Conservation (phyloP, 2,113 vertebrate genomes). For the Desmodus rotundus region DNA sequence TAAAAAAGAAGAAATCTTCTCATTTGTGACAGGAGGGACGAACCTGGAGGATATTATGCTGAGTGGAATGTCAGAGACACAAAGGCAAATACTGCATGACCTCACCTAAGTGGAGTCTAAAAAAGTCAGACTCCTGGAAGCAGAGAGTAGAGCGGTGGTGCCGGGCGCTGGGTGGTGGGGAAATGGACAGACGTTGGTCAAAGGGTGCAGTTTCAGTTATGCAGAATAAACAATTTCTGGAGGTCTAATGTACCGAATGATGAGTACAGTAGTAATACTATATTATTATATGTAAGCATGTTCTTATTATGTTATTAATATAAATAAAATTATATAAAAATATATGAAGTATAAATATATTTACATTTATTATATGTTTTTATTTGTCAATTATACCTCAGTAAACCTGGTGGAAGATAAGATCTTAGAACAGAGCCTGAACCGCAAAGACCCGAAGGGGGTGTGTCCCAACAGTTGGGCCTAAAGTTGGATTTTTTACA, state of each 20-base stretch:
- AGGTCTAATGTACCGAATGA: background rate
- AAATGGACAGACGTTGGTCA: too few relatives aligned
- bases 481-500: background rate
- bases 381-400: background rate
- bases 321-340: background rate
- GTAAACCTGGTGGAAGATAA: background rate
- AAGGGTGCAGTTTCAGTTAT: background rate
- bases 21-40: too few relatives aligned
- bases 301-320: background rate
- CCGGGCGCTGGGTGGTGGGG: too few relatives aligned
- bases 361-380: background rate
- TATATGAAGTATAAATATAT: background rate
- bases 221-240: background rate
- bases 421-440: background rate
- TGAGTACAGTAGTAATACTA: background rate
- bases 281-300: background rate
- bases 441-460: background rate
- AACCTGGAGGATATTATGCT: background rate
- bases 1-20: too few relatives aligned
- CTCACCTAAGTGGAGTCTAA: background rate
- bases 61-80: background rate
- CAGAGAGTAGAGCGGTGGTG: background rate
- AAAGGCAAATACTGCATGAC: background rate
- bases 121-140: background rate
- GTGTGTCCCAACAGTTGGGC: background rate